A percentile compares a stretch with the other conserved stretches of the same genome.
phyloP scores from a whole-genome alignment of 2,888 invertebrate genomes.

The Hydropsyche betteni region DNA sequence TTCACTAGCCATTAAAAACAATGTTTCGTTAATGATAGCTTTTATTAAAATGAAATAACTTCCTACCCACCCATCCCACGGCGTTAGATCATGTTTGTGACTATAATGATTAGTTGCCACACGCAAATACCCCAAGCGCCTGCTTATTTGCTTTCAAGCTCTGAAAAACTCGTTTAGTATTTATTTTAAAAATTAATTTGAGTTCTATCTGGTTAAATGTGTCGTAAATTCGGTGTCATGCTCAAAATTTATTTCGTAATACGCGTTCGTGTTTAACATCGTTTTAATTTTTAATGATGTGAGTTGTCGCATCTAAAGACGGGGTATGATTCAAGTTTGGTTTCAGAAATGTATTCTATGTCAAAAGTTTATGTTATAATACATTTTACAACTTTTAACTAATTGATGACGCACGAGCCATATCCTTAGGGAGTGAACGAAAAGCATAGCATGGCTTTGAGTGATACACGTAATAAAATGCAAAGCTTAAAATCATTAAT shows the following conservation, averaged over 20 bases:
- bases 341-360: too few relatives aligned
- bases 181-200: too few relatives aligned
- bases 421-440: not conserved
- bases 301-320: too few relatives aligned
- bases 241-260: too few relatives aligned
- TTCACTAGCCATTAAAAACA: conserved; percentile 34
- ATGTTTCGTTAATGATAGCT: conserved; percentile 45
- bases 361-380: too few relatives aligned
- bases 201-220: too few relatives aligned
- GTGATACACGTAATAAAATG: too few relatives aligned
- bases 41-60: conserved; percentile 48
- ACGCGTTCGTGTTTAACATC: too few relatives aligned
- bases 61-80: not conserved
- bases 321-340: too few relatives aligned
- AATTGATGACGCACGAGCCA: conserved; percentile 18
- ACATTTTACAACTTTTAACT: not conserved
- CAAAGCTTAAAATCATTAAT: conserved; percentile 40
- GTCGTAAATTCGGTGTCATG: too few relatives aligned
- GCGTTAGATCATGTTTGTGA: conserved; percentile 38
- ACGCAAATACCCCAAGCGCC: conserved; percentile 41
- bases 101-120: conserved; percentile 41
- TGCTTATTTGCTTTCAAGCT: not conserved
- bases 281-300: too few relatives aligned
- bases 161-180: too few relatives aligned
- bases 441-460: not conserved